Conservation (phyloP, 2,888 invertebrate genomes). For the Beris morrisii region DNA sequence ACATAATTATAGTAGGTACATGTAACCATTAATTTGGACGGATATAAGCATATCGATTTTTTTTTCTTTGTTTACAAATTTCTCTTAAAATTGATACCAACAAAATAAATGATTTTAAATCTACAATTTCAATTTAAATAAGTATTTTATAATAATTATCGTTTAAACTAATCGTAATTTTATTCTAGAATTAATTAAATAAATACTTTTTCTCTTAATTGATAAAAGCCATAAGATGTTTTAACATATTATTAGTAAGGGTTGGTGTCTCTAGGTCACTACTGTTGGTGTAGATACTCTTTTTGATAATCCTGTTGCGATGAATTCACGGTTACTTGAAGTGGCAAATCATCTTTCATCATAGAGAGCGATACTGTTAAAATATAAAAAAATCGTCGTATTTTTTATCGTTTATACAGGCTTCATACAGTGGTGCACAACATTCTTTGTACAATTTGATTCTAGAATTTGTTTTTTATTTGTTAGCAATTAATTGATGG, state of each 20-base stretch:
- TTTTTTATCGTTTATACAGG: no score
- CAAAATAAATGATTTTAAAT: conserved; percentile 2
- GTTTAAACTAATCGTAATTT: background rate
- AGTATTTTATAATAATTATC: background rate
- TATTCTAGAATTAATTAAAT: conserved; percentile 25
- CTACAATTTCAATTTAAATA: background rate
- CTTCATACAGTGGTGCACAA: no score
- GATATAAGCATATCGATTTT: conserved; percentile 21
- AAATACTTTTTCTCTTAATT: conserved; percentile 13
- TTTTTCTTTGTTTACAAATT: no score
- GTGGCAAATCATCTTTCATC: conserved; percentile 36
- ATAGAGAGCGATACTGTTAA: conserved; percentile 34
- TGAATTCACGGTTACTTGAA: conserved; percentile 35
- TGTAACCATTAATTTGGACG: conserved; percentile 25
- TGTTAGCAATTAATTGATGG: no score
- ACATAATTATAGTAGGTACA: no score
- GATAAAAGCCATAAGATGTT: background rate
- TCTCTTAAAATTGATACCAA: background rate
- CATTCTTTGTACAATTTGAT: no score
- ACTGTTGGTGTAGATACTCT: conserved; percentile 27
- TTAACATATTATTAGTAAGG: background rate
- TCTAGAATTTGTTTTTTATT: no score
- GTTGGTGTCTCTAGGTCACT: background rate
- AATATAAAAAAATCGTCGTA: background rate
- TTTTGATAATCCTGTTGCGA: conserved; percentile 35